Conservation (phyloP, 2,113 vertebrate species). For the Alosa alosa region DNA sequence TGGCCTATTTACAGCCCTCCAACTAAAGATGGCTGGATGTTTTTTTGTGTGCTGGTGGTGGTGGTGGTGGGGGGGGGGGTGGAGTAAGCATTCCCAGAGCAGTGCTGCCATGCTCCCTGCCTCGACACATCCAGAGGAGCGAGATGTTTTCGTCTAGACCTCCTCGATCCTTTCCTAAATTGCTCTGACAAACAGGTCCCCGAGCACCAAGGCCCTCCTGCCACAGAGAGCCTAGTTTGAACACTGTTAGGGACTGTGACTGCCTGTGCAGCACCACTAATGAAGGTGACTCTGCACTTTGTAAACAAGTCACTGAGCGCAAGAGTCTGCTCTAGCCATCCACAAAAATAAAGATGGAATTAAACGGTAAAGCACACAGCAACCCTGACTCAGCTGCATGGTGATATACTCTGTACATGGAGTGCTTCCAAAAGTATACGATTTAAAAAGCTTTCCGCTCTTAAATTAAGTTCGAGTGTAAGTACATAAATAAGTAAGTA, state of each 20-base stretch:
- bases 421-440: background rate
- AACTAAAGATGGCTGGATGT: background rate
- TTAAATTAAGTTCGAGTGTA: background rate
- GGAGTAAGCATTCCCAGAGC: background rate
- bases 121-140: background rate
- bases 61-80: background rate
- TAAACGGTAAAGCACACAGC: background rate
- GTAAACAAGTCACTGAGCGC: background rate
- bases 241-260: background rate
- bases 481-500: background rate
- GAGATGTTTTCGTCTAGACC: background rate
- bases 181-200: background rate
- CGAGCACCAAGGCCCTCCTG: background rate
- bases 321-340: background rate
- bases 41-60: background rate
- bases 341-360: background rate
- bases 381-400: background rate
- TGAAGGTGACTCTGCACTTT: background rate
- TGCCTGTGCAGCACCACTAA: background rate
- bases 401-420: background rate
- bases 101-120: background rate
- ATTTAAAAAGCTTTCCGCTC: background rate
- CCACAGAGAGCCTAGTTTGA: too few species aligned
- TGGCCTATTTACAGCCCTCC: slow-evolving; percentile 1
- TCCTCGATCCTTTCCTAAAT: background rate